These are phyloP conservation scores for Geotrupes spiniger DNA, from an alignment of 2,888 invertebrate species.

Conservation along the genomic window DNA sequence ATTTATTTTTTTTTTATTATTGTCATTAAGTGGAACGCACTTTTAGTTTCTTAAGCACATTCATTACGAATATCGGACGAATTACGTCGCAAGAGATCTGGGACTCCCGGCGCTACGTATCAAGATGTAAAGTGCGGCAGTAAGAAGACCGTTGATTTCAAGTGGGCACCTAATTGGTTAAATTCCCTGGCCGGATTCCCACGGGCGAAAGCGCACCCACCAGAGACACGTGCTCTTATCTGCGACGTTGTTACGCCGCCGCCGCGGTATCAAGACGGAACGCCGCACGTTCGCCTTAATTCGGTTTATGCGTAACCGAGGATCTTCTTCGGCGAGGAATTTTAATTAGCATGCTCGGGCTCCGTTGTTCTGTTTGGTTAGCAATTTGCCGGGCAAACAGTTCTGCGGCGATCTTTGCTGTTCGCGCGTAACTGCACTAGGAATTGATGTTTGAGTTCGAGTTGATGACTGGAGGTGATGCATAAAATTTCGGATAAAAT, in stretches of 20 bases:
- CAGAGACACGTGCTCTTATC: conserved; percentile 37
- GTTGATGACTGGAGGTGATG: too few species aligned
- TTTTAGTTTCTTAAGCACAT: too few species aligned
- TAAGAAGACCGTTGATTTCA: conserved; percentile 11
- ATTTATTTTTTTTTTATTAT: too few species aligned
- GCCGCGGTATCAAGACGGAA: conserved; percentile 14
- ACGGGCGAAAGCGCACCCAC: conserved; percentile 38
- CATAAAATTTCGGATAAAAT: too few species aligned
- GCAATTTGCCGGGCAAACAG: too few species aligned
- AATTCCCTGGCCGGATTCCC: conserved; percentile 38
- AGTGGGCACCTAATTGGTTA: conserved; percentile 19
- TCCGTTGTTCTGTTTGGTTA: too few species aligned
- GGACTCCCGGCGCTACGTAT: conserved; percentile 6
- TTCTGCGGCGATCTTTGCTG: too few species aligned
- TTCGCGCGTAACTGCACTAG: too few species aligned
- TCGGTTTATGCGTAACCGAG: conserved; percentile 15
- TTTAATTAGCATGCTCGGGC: too few species aligned
- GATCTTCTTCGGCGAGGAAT: conserved; percentile 12
- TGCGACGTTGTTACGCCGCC: conserved; percentile 21
- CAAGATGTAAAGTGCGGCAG: conserved; percentile 21
- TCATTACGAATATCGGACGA: neutral
- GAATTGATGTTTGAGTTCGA: too few species aligned
- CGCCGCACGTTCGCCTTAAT: conserved; percentile 12
- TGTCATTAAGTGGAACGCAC: too few species aligned
- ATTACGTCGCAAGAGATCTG: neutral